Evolutionary conservation across 2,113 vertebrate species (phyloP), one percentile per base, ranked within the genome.

Genomic region (Chaetorhynchus papuensis): DNA sequence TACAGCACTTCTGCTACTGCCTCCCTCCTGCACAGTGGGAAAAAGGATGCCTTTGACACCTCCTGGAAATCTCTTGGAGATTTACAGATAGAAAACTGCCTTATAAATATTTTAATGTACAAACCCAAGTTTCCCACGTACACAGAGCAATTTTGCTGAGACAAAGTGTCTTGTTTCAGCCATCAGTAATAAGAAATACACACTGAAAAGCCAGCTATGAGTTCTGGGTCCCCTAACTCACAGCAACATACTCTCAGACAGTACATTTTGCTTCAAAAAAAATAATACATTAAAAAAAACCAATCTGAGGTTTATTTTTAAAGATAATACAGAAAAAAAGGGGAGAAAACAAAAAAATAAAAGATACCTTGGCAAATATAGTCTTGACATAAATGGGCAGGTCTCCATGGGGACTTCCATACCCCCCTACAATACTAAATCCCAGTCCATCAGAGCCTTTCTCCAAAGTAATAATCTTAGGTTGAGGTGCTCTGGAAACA

Each of bases 381-480:
- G 99, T 99, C 98, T 99, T 99, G 96, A 99, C 98, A 94, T 99
- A 99, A 97, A 99, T 99, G 39, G 99, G 99, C 96, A 99, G 98
- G 97, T 99, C 99, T 98, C 99, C 99, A 50, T 99, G 99, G 76
- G 99, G 99, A 97, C 99, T 99, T 85, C 99, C 99, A 60, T 98
- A 99, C 22, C 99, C 99, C 23, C 99, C 99, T 19, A 99, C 99
- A 92, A 99, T 99, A 97, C 99, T 99, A 98, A 99, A 99, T 96
- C 99, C 99, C 74, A 99, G 98, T 61, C 99, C 99, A 94, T 99
- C 99, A n/a, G 98, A 98, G 71, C 99, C 99, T 98, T 99, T 99
- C 97, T 99, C 99, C 98, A 99, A 98, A 88, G 97, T 97, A 97
- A 99, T 99, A 96, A 97, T 98, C 96, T 98, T 98, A 90, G 98